Evolutionary conservation across 2,797 vertebrate genomes (phyloP), one percentile per base, ranked within the genome.

Genomic region (Darevskia nairensis): DNA sequence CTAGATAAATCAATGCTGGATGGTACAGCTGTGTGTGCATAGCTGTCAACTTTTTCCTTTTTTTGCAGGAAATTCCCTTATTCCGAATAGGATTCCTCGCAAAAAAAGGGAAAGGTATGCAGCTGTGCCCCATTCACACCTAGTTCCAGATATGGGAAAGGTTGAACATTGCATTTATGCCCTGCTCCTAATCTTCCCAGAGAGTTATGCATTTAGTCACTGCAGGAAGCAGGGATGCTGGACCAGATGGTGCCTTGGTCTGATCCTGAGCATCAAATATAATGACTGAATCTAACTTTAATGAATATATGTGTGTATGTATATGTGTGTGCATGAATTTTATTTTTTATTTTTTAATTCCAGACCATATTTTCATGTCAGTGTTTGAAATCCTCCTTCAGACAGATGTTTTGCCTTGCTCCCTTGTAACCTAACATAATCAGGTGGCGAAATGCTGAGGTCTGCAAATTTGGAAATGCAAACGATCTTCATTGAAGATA

Each of bases 401-500:
- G 21, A 55, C 25, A 3, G 35, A 86, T 59, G 46, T 50, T 50
- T 27, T 71, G 19, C 6, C 3, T 44, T 25, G 13, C 4, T 55
- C 25, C 41, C 46, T 44, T 59, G 32, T 13, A 69, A 55, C 46
- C 13, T 23, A 29, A 66, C 10, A 72, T n/a, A 50, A 39, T 80
- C n/a, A 50, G 75, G 17, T 11, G 61, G 46, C 8, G 11, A 80
- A 35, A 13, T 71, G 66, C 64, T 80, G 77, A 85, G 19, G 29
- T 41, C 39, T 80, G 50, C 66, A 72, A 11, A 86, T 80, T 59
- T 55, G 44, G 44, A 80, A 32, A 80, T 80, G 44, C 25, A 75
- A 84, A 84, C 21, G 39, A 69, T 39, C 64, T 86, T 86, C 71
- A 9, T 71, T 55, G 66, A 66, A 69, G 77, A 29, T 71, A 80